Base-by-base conservation (phyloP, 2,888 invertebrate species). In the Athetis lepigone region DNA sequence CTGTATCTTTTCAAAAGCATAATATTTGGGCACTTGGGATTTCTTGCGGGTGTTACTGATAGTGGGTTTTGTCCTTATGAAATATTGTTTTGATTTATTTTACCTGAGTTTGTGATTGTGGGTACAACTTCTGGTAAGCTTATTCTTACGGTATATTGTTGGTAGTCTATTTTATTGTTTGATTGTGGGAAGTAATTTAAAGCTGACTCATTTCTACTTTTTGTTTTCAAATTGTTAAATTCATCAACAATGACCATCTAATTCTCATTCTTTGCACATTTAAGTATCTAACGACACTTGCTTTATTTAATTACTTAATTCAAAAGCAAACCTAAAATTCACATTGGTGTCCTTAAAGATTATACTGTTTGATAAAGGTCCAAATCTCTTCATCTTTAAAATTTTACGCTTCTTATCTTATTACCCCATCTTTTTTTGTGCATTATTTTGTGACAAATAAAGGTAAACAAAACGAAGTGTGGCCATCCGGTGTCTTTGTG, bases 401-500 rank as follows among this genome's bases (percentile, higher is more conserved):
- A 80, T 82, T 80, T 80, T 70, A 83, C 80, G 72, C 75, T 64
- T 70, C 87, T 91, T 91, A 90, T 91, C 90, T 83, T 84, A n/a
- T n/a, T 87, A 86, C 81, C 76, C 70, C 68, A 70, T 79, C 64
- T 75, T 86, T 90, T 91, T 90, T 90, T 88, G 84, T 85, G 77
- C 81, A 82, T 87, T 84, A 86, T 88, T 89, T 85, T 79, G 80
- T 82, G 61, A 83, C 85, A 88, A 91, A 91, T 88, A 90, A 91
- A 90, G 82, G 89, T 88, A 92, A 91, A 92, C 88, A 90, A 81
- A 81, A 79, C 79, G 78, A 75, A 79, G 82, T 85, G 79, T 82
- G 81, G 85, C 86, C 91, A 90, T 93, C 92, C 92, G 92, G 91
- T 88, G 82, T 84, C 77, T 82, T 90, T 90, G 88, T 88, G 81